Base-by-base conservation (phyloP, 2,113 vertebrate genomes). In the Spilogale gracilis region DNA sequence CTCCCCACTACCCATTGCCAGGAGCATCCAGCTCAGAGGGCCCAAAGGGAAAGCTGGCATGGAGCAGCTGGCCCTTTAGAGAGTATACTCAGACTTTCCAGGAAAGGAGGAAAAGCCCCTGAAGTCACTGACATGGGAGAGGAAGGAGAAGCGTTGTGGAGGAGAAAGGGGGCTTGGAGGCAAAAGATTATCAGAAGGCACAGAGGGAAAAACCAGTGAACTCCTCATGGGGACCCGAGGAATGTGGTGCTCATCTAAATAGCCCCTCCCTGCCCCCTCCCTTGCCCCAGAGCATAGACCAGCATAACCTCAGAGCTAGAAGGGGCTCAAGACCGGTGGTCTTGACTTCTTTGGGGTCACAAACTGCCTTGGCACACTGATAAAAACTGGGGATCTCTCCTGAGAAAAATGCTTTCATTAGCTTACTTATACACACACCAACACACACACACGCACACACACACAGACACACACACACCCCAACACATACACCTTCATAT, bases 21-120 rank as follows among this genome's bases (percentile, higher is more conserved):
- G 32, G 10, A 50, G 2, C 32, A 45, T 38, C 18, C 43, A 23
- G 38, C 43, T 60, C 27, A 9, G 2, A 60, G 52, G 38, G 16
- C 7, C 2, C 2, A 0, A 9, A 32, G 63, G 6, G n/a, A 89
- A 27, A 27, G 14, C 3, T 56, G 38, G 9, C 25, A 2, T 2
- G 2, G 48, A 48, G 54, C 12, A 16, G 60, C 65, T 92, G 73
- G 61, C 30, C 2, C 12, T 71, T 52, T 48, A 60, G 12, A 30
- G 21, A 58, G 23, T 10, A 27, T 14, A 61, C 43, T 48, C 83
- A 50, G 27, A 60, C 20, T 86, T 79, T 38, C 38, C 30, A 83
- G n/a, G 60, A 85, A 80, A 81, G 63, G 21, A 48, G 17, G 13
- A 43, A 73, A 95, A 89, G 56, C 43, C 67, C 65, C 27, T 8